Conservation (phyloP, 2,888 invertebrate genomes). For the Arenicola marina region DNA sequence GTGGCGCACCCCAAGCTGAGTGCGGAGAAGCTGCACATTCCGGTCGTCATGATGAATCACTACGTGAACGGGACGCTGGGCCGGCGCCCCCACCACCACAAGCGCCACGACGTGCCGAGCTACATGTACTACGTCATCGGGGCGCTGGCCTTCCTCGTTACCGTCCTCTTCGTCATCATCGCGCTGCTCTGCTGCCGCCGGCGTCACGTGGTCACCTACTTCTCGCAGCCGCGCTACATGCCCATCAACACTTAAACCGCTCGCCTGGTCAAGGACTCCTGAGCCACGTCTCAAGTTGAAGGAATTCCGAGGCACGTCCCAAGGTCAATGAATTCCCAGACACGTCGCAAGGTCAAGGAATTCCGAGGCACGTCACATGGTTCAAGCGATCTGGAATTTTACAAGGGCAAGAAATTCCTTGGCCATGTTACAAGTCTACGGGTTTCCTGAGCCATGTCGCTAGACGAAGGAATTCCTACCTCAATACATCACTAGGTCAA, state of each 20-base stretch:
- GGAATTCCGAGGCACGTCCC: too few relatives aligned
- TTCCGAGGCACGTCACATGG: too few relatives aligned
- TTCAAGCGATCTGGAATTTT: too few relatives aligned
- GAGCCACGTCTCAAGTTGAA: too few relatives aligned
- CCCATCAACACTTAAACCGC: constrained; percentile 32
- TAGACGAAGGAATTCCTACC: too few relatives aligned
- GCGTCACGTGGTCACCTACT: constrained; percentile 11
- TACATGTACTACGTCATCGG: constrained; percentile 43
- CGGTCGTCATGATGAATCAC: not conserved
- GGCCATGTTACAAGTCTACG: too few relatives aligned
- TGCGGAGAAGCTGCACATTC: not conserved
- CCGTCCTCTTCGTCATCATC: constrained; percentile 18
- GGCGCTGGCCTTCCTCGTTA: constrained; percentile 26
- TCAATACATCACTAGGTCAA: too few relatives aligned
- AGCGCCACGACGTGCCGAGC: constrained; percentile 24
- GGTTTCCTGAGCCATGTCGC: too few relatives aligned
- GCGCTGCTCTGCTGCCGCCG: constrained; percentile 21
- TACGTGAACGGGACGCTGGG: constrained; percentile 17
- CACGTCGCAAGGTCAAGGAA: too few relatives aligned
- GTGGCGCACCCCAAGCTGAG: not conserved
- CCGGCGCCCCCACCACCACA: constrained; percentile 4
- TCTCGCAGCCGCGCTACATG: constrained; percentile 21
- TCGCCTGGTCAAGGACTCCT: too few relatives aligned
- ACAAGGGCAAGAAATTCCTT: too few relatives aligned
- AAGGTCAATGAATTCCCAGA: too few relatives aligned